phyloP scores from a whole-genome alignment of 2,888 invertebrate species.

The Aporophyla lueneburgensis region DNA sequence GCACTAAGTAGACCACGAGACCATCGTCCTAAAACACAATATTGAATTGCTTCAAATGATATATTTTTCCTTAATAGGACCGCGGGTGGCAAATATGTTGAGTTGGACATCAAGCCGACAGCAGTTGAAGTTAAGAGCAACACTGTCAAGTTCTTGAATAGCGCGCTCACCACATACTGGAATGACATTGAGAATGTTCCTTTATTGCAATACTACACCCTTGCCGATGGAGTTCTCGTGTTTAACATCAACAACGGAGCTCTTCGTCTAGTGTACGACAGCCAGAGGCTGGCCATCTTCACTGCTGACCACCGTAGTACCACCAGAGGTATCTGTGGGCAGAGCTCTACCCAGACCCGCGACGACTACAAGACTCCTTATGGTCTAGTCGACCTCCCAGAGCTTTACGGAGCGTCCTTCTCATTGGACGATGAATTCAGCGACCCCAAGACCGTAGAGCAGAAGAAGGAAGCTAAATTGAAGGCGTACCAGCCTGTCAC shows the following conservation, averaged over 20 bases:
- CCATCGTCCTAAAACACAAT: too few relatives aligned
- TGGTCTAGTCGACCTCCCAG: conserved; percentile 88
- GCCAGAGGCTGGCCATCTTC: conserved; percentile 87
- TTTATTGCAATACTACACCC: conserved; percentile 83
- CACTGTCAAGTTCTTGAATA: conserved; percentile 79
- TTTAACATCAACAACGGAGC: conserved; percentile 73
- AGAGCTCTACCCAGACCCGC: conserved; percentile 89
- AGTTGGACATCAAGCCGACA: conserved; percentile 80
- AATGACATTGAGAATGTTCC: conserved; percentile 81
- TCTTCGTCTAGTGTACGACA: conserved; percentile 91
- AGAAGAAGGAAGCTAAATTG: conserved; percentile 82
- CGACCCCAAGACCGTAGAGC: conserved; percentile 83
- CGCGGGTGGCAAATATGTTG: conserved; percentile 77
- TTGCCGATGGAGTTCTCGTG: conserved; percentile 77
- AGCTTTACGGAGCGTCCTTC: conserved; percentile 91
- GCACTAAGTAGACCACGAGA: too few relatives aligned
- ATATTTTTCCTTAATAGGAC: conserved; percentile 70
- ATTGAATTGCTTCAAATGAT: too few relatives aligned
- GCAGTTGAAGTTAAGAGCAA: conserved; percentile 84
- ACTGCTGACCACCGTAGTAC: conserved; percentile 87
- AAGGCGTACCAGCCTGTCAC: conserved; percentile 81
- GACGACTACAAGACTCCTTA: conserved; percentile 92
- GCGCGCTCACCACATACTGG: conserved; percentile 81
- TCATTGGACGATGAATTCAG: conserved; percentile 87
- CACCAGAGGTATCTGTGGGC: conserved; percentile 92